These are phyloP conservation scores for Scytalopus superciliaris DNA, from an alignment of 2,113 vertebrate genomes.

Conservation along the genomic window DNA sequence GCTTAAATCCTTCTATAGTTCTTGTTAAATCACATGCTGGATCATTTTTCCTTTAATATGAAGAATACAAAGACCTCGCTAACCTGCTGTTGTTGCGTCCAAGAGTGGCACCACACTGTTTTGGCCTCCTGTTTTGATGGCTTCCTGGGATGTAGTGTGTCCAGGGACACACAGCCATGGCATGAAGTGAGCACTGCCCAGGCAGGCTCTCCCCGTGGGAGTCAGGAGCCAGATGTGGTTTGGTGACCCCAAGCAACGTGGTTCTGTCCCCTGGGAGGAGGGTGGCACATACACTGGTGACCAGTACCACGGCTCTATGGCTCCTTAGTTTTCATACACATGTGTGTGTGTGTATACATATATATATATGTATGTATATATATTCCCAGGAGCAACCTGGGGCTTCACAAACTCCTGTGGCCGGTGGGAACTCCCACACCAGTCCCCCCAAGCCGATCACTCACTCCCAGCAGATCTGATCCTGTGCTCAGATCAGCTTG, in stretches of 20 bases:
- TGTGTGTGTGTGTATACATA: background rate
- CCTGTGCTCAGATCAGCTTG: background rate
- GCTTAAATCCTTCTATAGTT: background rate
- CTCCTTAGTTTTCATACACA: background rate
- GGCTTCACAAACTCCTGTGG: background rate
- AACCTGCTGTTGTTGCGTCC: background rate
- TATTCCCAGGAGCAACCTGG: background rate
- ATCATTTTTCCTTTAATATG: background rate
- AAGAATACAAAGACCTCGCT: background rate
- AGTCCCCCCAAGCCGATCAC: background rate
- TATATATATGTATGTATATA: background rate
- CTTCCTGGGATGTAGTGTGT: too few species aligned
- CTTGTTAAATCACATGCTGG: background rate
- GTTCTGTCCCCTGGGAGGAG: too few species aligned
- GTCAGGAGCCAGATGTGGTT: too few species aligned
- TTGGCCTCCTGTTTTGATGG: too few species aligned
- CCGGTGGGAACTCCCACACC: background rate
- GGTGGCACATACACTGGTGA: too few species aligned
- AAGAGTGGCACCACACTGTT: too few species aligned
- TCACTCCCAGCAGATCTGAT: background rate
- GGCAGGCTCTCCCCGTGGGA: too few species aligned
- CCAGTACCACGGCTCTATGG: too few species aligned
- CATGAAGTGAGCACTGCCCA: too few species aligned
- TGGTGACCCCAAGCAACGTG: too few species aligned
- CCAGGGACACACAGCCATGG: too few species aligned